Conservation (phyloP, 2,888 invertebrate species). For the Parasteatoda lunata region DNA sequence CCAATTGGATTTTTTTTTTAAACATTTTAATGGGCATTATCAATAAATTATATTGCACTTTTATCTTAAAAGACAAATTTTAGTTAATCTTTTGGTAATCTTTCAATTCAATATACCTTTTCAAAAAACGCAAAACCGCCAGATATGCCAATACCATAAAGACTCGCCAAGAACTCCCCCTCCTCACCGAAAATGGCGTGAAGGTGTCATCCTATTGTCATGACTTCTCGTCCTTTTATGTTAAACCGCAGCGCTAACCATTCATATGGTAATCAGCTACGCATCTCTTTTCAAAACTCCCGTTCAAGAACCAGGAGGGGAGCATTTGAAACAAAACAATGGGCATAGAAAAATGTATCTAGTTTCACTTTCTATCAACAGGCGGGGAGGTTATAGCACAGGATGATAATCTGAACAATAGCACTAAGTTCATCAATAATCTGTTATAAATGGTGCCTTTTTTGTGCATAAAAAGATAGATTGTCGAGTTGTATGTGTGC, state of each 20-base stretch:
- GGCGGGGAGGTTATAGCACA: conserved; percentile 35
- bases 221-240: conserved; percentile 23
- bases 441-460: conserved; percentile 51
- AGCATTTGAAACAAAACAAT: conserved; percentile 49
- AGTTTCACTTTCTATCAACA: conserved; percentile 65
- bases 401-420: conserved; percentile 55
- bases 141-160: conserved; percentile 16
- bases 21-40: neutral
- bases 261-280: conserved; percentile 56
- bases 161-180: conserved; percentile 11
- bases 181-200: conserved; percentile 36
- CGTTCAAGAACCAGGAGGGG: conserved; percentile 8
- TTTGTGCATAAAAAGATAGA: neutral
- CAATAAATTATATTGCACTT: neutral
- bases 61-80: neutral
- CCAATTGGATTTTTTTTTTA: neutral
- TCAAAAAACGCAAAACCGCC: neutral
- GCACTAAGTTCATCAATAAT: conserved; percentile 60
- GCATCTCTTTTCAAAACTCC: conserved; percentile 24
- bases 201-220: conserved; percentile 63
- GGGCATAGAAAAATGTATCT: conserved; percentile 45
- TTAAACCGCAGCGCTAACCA: conserved; percentile 32
- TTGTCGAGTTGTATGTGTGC: conserved; percentile 1
- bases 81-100: neutral
- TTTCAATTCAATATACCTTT: neutral